Evolutionary conservation across 2,888 invertebrate species (phyloP), one percentile per base, ranked within the genome.

Genomic region (Sisyra terminalis): DNA sequence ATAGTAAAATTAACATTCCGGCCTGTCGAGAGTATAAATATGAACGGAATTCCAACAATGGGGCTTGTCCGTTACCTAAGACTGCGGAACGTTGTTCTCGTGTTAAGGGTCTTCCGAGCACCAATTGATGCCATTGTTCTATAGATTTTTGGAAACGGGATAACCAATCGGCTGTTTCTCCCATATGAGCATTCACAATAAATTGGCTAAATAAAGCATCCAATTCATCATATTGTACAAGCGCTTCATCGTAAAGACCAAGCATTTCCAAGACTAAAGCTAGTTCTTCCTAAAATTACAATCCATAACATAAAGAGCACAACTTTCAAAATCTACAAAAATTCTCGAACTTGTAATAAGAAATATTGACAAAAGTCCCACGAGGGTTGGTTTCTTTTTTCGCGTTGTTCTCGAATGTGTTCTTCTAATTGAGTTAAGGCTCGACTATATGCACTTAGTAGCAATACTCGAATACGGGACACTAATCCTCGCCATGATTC

Each of bases 321-420:
- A 11, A 6, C 6, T 11, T 11, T n/a, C 8, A 10, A 34, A 7
- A 34, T 7, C 37, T 35, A n/a, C n/a, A 34, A 9, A 39, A 11
- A 18, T 39, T 24, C 29, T 32, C 36, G 57, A 64, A 83, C 86
- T 73, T 89, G 88, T 50, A 94, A 70, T 51, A 89, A 73, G 67
- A 96, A 96, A 66, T 94, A 96, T 59, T 83, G 79, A 60, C 86
- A 86, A 66, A 94, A 96, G 61, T 85, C 86, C 96, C 96, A 96
- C 18, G 82, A 85, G 0, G 75, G 71, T 55, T 92, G 85, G 61
- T 87, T 94, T 43, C 96, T 69, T 54, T 80, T 80, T 59, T 96
- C 94, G 45, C 94, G 71, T 54, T 89, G 84, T 45, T 83, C 82
- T 50, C 94, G 69, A 66, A 94, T 86, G 50, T 85, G 72, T 55